Evolutionary conservation across 1,140 invertebrate species (phyloP).

Genomic region (Temnothorax nylanderi): DNA sequence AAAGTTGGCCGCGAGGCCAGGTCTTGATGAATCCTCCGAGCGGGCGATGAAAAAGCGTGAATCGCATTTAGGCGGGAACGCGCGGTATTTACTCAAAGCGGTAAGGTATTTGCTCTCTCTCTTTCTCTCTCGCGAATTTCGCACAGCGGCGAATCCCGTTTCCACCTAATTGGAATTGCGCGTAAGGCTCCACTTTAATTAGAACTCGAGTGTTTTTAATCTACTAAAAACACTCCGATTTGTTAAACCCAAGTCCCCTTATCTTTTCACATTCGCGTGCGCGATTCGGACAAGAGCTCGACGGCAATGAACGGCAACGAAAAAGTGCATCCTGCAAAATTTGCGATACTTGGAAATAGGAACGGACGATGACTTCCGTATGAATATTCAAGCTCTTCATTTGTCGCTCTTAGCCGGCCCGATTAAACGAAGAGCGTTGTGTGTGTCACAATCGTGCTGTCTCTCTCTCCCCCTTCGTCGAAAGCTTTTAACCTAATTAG

Average conservation of each 20-base stretch:
- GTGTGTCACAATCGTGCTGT: neutral
- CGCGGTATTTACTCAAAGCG: slow-evolving; percentile 32
- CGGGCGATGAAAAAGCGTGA: slow-evolving; percentile 34
- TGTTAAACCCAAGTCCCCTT: neutral
- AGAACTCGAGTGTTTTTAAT: neutral
- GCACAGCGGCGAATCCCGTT: neutral
- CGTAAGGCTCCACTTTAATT: slow-evolving; percentile 19
- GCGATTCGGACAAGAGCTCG: neutral
- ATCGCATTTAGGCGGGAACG: slow-evolving; percentile 24
- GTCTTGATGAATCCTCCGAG: slow-evolving; percentile 28
- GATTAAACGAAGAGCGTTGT: slow-evolving; percentile 22
- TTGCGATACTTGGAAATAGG: neutral
- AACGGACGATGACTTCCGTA: neutral
- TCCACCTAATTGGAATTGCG: slow-evolving; percentile 26
- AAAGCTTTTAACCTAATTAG: slow-evolving; percentile 52
- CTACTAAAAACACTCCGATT: neutral
- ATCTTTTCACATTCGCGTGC: neutral
- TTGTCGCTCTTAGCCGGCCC: neutral
- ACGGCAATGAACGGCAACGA: neutral
- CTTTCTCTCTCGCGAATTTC: slow-evolving; percentile 5
- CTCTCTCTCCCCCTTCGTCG: neutral
- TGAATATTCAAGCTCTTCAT: slow-evolving; percentile 31
- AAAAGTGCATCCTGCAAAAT: slow-evolving; percentile 4
- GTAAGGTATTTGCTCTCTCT: neutral
- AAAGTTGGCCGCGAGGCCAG: neutral